Base-by-base conservation (phyloP, 2,797 vertebrate genomes). In the Cetoscarus ocellatus region DNA sequence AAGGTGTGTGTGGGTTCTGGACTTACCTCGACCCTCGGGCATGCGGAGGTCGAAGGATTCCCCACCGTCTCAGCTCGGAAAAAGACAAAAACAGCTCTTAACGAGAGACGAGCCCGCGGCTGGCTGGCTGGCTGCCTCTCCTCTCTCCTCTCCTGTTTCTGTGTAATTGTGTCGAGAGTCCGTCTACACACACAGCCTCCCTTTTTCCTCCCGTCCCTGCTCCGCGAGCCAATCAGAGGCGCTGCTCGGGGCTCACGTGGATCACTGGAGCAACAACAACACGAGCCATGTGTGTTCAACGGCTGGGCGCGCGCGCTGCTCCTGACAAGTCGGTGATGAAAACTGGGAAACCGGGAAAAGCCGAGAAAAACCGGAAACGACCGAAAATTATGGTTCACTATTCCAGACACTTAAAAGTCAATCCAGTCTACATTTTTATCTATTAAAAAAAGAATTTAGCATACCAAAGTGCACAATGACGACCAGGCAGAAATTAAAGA, bases 161-260 rank as follows among this genome's bases (percentile, higher is more conserved):
- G 45, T 54, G 42, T 44, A n/a, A 51, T 6, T 19, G 38, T 56
- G 14, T 47, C 40, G 8, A 6, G 8, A 35, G n/a, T 17, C 49
- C 19, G 27, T 48, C 14, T 14, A 47, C 44, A 17, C 39, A 10
- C 8, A 38, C 69, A 45, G 61, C 3, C 72, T 60, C 58, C 3
- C 36, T 40, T 27, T 65, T 27, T 65, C 52, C 51, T 19, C 71
- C n/a, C 15, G 64, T 56, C 58, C 48, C 27, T 11, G 17, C 64
- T 4, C 7, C 38, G 10, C 67, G 40, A 82, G 69, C 90, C 86
- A 90, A 47, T 86, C 40, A 18, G 80, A 73, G 75, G 75, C 81
- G 72, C 49, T 0, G 59, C 70, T 77, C 60, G 49, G 17, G 1
- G 81, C 72, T 91, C 93, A 94, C 92, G 91, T 93, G 93, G 70